These are phyloP conservation scores for Pseudomugil tenellus DNA, from an alignment of 2,797 vertebrate species.

Conservation along the genomic window DNA sequence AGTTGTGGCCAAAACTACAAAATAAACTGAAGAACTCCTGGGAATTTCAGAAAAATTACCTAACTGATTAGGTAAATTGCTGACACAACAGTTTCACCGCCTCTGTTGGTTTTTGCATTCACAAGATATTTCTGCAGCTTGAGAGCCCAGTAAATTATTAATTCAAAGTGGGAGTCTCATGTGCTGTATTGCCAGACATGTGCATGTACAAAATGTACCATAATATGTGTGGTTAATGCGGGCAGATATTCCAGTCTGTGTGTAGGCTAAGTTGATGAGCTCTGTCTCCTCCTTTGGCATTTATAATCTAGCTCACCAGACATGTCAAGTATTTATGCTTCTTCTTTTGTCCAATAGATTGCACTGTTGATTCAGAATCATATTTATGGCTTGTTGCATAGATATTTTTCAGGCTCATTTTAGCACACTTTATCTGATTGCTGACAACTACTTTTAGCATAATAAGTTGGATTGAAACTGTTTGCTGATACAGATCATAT, in stretches of 20 bases:
- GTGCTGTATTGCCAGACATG: slow-evolving; percentile 58
- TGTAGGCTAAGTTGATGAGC: slow-evolving; percentile 68
- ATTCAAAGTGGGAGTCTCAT: slow-evolving; percentile 50
- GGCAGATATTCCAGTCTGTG: slow-evolving; percentile 72
- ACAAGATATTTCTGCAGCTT: slow-evolving; percentile 37
- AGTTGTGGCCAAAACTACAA: slow-evolving; percentile 19
- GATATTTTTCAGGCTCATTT: slow-evolving; percentile 1
- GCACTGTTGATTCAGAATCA: slow-evolving; percentile 15
- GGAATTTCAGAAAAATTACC: slow-evolving; percentile 23
- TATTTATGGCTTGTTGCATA: slow-evolving; percentile 11
- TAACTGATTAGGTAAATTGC: slow-evolving; percentile 25
- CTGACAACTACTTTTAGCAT: not conserved
- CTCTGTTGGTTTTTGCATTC: slow-evolving; percentile 29
- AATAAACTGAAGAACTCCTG: slow-evolving; percentile 31
- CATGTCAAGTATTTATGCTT: slow-evolving; percentile 37
- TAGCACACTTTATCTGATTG: not conserved
- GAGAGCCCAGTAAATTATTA: slow-evolving; percentile 55
- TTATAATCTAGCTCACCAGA: slow-evolving; percentile 56
- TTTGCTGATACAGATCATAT: slow-evolving; percentile 3
- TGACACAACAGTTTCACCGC: slow-evolving; percentile 28
- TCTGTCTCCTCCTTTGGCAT: slow-evolving; percentile 66
- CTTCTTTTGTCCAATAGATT: slow-evolving; percentile 30
- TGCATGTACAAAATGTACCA: slow-evolving; percentile 66
- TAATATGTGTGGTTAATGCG: slow-evolving; percentile 69
- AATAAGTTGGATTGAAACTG: not conserved